phyloP scores from a whole-genome alignment of 2,888 invertebrate genomes.

The Orthosia incerta region DNA sequence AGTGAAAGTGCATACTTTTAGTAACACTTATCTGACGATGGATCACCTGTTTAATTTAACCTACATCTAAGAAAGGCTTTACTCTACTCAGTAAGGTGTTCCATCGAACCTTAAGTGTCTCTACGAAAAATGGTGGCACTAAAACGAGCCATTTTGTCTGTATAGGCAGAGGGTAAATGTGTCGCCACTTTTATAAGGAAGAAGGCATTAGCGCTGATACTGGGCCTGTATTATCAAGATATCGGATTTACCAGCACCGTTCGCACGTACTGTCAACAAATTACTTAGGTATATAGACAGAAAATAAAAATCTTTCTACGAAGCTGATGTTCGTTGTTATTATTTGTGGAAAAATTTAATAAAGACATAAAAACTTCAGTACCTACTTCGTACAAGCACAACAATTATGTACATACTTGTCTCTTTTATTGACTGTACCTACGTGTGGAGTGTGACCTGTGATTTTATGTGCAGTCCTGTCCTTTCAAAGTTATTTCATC shows the following conservation, averaged over 20 bases:
- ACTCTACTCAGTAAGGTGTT: conserved; percentile 11
- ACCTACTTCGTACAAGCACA: not conserved
- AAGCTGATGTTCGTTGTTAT: not conserved
- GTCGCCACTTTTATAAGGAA: conserved; percentile 28
- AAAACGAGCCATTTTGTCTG: conserved; percentile 29
- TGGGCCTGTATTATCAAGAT: conserved; percentile 49
- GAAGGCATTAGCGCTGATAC: conserved; percentile 41
- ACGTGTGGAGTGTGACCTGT: not conserved
- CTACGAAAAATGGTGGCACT: conserved; percentile 29
- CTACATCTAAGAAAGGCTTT: not conserved
- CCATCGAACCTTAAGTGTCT: conserved; percentile 3
- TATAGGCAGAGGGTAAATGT: conserved; percentile 29
- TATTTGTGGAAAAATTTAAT: not conserved
- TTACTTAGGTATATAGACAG: not conserved
- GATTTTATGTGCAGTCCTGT: not conserved
- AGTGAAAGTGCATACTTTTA: not conserved
- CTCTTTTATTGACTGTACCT: conserved; percentile 8
- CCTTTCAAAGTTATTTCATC: not conserved
- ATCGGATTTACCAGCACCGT: conserved; percentile 42
- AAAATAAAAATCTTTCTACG: conserved; percentile 4
- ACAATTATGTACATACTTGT: not conserved
- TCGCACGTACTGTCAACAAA: conserved; percentile 22
- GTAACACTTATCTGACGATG: not conserved
- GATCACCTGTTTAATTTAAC: not conserved
- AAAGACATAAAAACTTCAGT: not conserved